Evolutionary conservation across 2,888 invertebrate species (phyloP).

Genomic region (Drosophila flavopinicola): DNA sequence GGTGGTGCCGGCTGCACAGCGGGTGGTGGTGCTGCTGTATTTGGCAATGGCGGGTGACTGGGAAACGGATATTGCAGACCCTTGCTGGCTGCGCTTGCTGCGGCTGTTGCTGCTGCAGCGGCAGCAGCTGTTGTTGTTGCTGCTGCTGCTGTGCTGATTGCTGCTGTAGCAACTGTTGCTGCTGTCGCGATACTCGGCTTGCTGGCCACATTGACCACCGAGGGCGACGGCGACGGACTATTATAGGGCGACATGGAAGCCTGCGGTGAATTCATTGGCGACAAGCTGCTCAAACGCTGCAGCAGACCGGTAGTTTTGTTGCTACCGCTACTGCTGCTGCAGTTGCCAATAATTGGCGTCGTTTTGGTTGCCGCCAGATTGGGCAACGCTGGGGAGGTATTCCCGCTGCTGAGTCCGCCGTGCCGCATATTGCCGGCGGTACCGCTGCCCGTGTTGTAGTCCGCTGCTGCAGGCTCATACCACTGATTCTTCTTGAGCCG

Average conservation of each 20-base stretch:
- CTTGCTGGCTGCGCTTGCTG: conserved; percentile 71
- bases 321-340: conserved; percentile 33
- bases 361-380: conserved; percentile 83
- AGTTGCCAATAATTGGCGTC: conserved; percentile 61
- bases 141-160: conserved; percentile 8
- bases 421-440: conserved; percentile 34
- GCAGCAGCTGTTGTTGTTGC: conserved; percentile 8
- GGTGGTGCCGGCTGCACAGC: conserved; percentile 77
- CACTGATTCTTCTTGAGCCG: conserved; percentile 94
- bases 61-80: conserved; percentile 91
- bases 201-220: conserved; percentile 58
- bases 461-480: conserved; percentile 87
- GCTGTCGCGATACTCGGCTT: conserved; percentile 2
- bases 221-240: conserved; percentile 84
- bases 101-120: conserved; percentile 11
- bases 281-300: conserved; percentile 82
- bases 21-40: conserved; percentile 81
- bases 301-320: conserved; percentile 67
- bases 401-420: conserved; percentile 62
- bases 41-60: conserved; percentile 88
- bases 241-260: conserved; percentile 84
- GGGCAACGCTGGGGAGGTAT: conserved; percentile 82
- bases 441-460: conserved; percentile 43
- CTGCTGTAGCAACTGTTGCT: conserved; percentile 4
- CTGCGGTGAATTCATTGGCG: conserved; percentile 85